Percentiles rank a stretch among this genome's conserved stretches.
These are phyloP conservation scores for Rhinopithecus roxellana DNA, from an alignment of 2,113 vertebrate species.

Conservation along the genomic window DNA sequence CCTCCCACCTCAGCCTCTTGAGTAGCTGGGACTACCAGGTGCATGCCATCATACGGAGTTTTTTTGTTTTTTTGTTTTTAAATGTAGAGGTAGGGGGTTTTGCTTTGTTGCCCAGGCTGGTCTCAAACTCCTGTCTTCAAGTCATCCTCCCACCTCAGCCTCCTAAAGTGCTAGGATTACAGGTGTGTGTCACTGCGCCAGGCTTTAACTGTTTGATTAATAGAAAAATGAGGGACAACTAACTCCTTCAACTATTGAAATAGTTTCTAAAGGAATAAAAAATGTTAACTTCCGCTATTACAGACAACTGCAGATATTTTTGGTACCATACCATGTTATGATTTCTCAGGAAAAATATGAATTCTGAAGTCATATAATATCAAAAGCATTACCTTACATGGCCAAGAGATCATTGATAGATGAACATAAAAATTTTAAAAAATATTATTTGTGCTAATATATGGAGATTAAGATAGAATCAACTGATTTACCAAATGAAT, in stretches of 20 bases:
- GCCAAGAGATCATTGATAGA: neutral
- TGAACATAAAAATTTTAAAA: conserved; percentile 36
- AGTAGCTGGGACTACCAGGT: too few species aligned
- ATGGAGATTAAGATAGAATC: conserved; percentile 20
- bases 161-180: too few species aligned
- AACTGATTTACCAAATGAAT: neutral
- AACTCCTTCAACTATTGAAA: neutral
- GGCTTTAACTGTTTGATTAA: neutral
- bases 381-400: conserved; percentile 26
- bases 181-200: too few species aligned
- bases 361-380: conserved; percentile 19
- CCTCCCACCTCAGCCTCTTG: too few species aligned
- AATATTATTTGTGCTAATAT: neutral
- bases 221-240: neutral
- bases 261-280: neutral
- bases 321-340: neutral
- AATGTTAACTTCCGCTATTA: neutral
- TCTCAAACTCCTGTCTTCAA: too few species aligned
- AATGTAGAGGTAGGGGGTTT: too few species aligned
- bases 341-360: conserved; percentile 38
- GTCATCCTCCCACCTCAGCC: too few species aligned
- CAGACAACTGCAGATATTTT: neutral
- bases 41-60: too few species aligned
- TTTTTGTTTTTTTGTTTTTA: too few species aligned
- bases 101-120: too few species aligned